phyloP scores from a whole-genome alignment of 1,140 invertebrate species.

The Elymnias hypermnestra region DNA sequence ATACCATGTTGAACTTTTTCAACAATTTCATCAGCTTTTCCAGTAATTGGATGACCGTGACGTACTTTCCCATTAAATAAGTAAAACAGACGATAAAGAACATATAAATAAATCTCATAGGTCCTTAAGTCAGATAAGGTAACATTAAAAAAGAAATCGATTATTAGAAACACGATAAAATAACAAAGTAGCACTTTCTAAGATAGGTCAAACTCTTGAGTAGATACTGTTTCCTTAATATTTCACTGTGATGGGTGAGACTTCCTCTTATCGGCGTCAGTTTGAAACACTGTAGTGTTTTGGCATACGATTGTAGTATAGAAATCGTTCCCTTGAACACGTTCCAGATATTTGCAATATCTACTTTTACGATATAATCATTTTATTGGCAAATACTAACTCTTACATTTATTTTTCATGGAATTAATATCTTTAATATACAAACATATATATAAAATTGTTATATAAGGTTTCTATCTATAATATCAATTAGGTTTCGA shows the following conservation, averaged over 20 bases:
- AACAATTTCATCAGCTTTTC: too few relatives aligned
- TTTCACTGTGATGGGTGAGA: slow-evolving; percentile 17
- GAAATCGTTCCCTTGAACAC: slow-evolving; percentile 22
- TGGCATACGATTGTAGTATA: slow-evolving; percentile 24
- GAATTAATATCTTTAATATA: slow-evolving; percentile 12
- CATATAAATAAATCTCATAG: too few relatives aligned
- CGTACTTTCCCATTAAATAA: too few relatives aligned
- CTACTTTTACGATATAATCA: slow-evolving; percentile 12
- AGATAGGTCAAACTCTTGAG: slow-evolving; percentile 10
- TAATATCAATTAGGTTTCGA: too few relatives aligned
- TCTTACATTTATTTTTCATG: slow-evolving; percentile 9
- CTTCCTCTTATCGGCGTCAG: slow-evolving; percentile 25
- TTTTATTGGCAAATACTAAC: slow-evolving; percentile 8
- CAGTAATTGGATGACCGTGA: too few relatives aligned
- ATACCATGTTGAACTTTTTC: too few relatives aligned
- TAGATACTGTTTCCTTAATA: slow-evolving; percentile 15
- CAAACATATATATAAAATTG: too few relatives aligned
- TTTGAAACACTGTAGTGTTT: slow-evolving; percentile 28
- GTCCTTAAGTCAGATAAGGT: too few relatives aligned
- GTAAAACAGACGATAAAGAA: too few relatives aligned
- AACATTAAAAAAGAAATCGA: too few relatives aligned
- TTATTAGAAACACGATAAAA: too few relatives aligned
- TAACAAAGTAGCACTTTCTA: neutral
- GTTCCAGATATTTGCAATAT: slow-evolving; percentile 23
- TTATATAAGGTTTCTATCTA: too few relatives aligned